Conservation (phyloP, 2,113 vertebrate genomes). For the Chionodraco myersi region DNA sequence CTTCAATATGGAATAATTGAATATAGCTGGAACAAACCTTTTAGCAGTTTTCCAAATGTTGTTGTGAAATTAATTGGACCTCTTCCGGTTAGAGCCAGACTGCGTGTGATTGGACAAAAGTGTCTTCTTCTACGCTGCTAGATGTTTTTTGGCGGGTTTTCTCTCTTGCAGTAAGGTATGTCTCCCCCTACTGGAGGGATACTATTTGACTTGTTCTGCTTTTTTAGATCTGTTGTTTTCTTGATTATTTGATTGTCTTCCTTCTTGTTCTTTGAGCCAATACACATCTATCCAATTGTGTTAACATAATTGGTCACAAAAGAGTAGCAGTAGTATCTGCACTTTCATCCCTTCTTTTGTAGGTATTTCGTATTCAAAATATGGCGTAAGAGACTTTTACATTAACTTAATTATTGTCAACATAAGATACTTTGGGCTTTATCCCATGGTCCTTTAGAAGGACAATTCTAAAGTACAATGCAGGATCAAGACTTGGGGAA, state of each 20-base stretch:
- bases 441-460: neutral
- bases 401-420: neutral
- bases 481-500: neutral
- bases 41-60: neutral
- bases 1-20: neutral
- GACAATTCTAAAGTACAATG: neutral
- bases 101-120: slow-evolving; percentile 45
- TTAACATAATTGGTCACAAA: too few species aligned
- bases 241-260: neutral
- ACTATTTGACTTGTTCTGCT: neutral
- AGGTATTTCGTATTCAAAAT: neutral
- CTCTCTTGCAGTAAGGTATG: rapidly evolving
- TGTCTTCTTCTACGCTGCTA: slow-evolving; percentile 58
- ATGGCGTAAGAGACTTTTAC: neutral
- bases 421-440: neutral
- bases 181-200: slow-evolving; percentile 1
- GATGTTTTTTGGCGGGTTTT: slow-evolving; percentile 34
- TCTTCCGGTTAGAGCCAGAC: slow-evolving; percentile 1
- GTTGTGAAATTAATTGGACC: neutral
- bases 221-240: neutral
- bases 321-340: neutral
- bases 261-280: neutral
- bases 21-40: slow-evolving; percentile 10
- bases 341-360: neutral
- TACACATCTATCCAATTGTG: too few species aligned